These are phyloP conservation scores for Arge pagana DNA, from an alignment of 2,888 invertebrate species.

Conservation along the genomic window DNA sequence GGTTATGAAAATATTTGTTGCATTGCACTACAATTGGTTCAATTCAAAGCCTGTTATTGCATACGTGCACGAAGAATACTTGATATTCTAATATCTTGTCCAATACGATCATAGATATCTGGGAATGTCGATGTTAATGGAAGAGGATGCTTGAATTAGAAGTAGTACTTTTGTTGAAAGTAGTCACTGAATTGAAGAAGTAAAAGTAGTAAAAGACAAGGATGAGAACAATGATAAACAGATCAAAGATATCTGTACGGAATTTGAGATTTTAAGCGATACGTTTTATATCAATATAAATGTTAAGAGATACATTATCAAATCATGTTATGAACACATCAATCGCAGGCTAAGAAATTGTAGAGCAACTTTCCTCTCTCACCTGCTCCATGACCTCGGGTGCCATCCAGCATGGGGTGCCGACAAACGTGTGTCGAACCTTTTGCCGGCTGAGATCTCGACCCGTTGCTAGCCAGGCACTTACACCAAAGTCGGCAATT, in stretches of 20 bases:
- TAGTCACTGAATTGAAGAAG: not conserved
- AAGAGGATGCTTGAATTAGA: conserved; percentile 9
- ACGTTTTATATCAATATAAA: too few species aligned
- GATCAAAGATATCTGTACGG: too few species aligned
- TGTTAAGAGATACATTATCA: not conserved
- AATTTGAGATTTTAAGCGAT: too few species aligned
- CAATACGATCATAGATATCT: not conserved
- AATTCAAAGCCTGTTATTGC: conserved; percentile 23
- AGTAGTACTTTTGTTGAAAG: conserved; percentile 1
- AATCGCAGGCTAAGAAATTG: conserved; percentile 56
- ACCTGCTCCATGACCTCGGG: conserved; percentile 99
- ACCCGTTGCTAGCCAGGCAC: conserved; percentile 95
- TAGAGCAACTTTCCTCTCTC: conserved; percentile 59
- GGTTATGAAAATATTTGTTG: not conserved
- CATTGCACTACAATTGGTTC: conserved; percentile 10
- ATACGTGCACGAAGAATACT: conserved; percentile 12
- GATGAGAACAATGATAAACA: too few species aligned
- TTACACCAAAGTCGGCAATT: conserved; percentile 98
- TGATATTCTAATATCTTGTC: not conserved
- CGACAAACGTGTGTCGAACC: conserved; percentile 96
- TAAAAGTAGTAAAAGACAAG: conserved; percentile 4
- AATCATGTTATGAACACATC: conserved; percentile 34
- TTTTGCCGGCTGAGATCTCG: conserved; percentile 92
- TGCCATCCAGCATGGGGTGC: conserved; percentile 99
- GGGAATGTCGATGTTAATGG: conserved; percentile 8